A percentile compares a stretch with the other conserved stretches of the same genome.
phyloP scores from a whole-genome alignment of 2,797 vertebrate species.

The Tapera naevia region DNA sequence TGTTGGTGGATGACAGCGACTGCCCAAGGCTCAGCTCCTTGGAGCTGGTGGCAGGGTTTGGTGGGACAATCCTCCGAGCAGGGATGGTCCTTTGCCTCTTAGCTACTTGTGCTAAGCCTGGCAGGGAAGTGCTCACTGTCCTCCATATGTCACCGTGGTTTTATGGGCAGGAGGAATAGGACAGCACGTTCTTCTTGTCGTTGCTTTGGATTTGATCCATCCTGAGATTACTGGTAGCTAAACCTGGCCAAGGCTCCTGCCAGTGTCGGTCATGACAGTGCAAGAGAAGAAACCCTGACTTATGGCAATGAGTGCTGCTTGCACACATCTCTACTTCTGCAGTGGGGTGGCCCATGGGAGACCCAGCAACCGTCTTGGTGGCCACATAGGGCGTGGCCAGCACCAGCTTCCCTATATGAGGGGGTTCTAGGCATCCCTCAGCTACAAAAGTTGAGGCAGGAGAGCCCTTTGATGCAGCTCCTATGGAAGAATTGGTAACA shows the following conservation, averaged over 20 bases:
- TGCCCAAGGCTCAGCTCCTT: neutral
- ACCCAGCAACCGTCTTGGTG: neutral
- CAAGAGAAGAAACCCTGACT: neutral
- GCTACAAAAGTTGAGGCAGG: neutral
- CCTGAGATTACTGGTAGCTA: neutral
- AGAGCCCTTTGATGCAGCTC: neutral
- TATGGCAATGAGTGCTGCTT: accelerated
- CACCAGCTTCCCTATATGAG: neutral
- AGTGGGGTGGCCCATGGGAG: neutral
- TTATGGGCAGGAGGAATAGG: neutral
- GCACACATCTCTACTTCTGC: neutral
- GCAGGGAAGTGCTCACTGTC: neutral
- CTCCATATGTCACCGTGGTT: neutral
- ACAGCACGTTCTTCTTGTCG: accelerated
- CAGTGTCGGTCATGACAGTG: accelerated
- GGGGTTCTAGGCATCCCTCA: neutral
- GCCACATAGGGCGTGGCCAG: neutral
- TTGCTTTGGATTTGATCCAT: neutral
- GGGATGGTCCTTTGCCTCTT: neutral
- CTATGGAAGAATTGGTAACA: neutral
- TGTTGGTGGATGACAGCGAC: neutral
- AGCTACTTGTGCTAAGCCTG: neutral
- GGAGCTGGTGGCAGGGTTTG: neutral
- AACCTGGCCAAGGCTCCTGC: neutral
- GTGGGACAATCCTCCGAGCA: neutral